Evolutionary conservation across 1,140 invertebrate species (phyloP).

Genomic region (Adoxophyes honmai): DNA sequence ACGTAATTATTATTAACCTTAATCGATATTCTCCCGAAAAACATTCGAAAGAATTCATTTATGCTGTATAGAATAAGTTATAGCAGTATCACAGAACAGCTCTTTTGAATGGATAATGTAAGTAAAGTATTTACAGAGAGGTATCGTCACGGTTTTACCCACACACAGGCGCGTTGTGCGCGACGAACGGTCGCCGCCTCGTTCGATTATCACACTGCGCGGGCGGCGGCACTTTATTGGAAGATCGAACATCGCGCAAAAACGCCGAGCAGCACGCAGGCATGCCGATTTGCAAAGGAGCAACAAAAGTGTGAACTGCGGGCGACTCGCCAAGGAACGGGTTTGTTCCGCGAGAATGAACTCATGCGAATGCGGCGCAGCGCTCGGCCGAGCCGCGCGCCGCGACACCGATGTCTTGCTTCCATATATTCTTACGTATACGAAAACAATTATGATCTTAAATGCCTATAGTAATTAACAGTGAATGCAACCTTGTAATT

Average conservation of each 20-base stretch:
- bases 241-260: constrained; percentile 48
- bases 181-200: constrained; percentile 22
- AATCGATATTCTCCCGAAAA: too few relatives aligned
- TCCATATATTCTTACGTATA: too few relatives aligned
- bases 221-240: constrained; percentile 44
- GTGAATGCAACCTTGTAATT: too few relatives aligned
- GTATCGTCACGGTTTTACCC: too few relatives aligned
- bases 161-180: not conserved
- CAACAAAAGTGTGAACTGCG: constrained; percentile 40
- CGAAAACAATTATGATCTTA: too few relatives aligned
- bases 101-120: too few relatives aligned
- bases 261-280: constrained; percentile 45
- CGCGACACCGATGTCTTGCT: constrained; percentile 36
- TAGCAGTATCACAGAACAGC: too few relatives aligned
- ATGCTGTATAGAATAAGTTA: too few relatives aligned
- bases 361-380: constrained; percentile 51
- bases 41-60: too few relatives aligned
- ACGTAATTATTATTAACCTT: too few relatives aligned
- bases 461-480: too few relatives aligned
- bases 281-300: constrained; percentile 54
- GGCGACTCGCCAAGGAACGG: constrained; percentile 38
- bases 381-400: constrained; percentile 26
- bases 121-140: too few relatives aligned
- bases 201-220: constrained; percentile 40
- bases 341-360: constrained; percentile 58